These are phyloP conservation scores for Thymallus thymallus DNA, from an alignment of 2,113 vertebrate genomes.

Conservation along the genomic window DNA sequence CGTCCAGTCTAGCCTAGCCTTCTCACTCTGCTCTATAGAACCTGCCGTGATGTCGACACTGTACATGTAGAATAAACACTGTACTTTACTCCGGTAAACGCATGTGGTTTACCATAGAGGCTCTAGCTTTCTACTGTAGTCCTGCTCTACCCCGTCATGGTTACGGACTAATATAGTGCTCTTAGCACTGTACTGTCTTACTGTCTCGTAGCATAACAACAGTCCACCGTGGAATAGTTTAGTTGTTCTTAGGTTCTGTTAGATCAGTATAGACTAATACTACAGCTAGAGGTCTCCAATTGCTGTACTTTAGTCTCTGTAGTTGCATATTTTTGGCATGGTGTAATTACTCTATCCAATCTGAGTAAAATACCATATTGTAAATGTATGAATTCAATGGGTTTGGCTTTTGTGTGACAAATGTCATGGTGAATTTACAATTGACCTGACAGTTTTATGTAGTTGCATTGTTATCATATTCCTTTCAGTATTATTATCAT, in stretches of 20 bases:
- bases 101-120: constrained; percentile 66
- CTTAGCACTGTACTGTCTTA: constrained; percentile 75
- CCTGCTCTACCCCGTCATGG: constrained; percentile 72
- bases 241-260: constrained; percentile 74
- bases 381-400: constrained; percentile 11
- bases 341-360: constrained; percentile 48
- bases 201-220: constrained; percentile 73
- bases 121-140: constrained; percentile 71
- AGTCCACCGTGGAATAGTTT: constrained; percentile 77
- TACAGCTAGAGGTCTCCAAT: constrained; percentile 65
- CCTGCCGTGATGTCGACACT: constrained; percentile 48
- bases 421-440: neutral
- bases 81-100: constrained; percentile 61
- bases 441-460: no score
- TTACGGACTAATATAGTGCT: constrained; percentile 73
- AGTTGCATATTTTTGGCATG: constrained; percentile 61
- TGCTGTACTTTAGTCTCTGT: constrained; percentile 62
- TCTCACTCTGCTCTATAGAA: constrained; percentile 76
- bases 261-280: constrained; percentile 77
- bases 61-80: constrained; percentile 49
- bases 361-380: constrained; percentile 13
- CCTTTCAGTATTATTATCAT: constrained; percentile 1
- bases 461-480: neutral
- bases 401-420: constrained; percentile 11
- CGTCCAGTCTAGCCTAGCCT: constrained; percentile 73